Conservation (phyloP, 2,797 vertebrate species). For the Rhinella marina region DNA sequence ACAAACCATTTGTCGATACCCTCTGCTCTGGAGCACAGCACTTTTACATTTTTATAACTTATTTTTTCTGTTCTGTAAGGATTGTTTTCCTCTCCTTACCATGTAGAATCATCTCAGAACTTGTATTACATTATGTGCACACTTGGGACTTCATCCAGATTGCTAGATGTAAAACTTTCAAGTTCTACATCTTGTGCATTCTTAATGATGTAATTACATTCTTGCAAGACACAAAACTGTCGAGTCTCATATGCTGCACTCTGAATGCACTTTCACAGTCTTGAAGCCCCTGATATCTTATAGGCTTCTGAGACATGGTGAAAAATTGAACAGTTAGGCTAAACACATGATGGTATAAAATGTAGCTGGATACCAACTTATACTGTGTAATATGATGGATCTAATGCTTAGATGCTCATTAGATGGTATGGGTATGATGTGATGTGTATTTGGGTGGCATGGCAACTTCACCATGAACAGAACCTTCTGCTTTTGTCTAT, state of each 20-base stretch:
- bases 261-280: slow-evolving; percentile 12
- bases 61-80: neutral
- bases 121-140: slow-evolving; percentile 15
- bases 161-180: slow-evolving; percentile 27
- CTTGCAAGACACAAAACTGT: neutral
- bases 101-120: neutral
- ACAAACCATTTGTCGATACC: too few species aligned
- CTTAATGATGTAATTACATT: slow-evolving; percentile 17
- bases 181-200: slow-evolving; percentile 15
- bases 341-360: neutral
- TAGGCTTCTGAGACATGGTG: neutral
- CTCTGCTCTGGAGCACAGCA: too few species aligned
- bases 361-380: neutral
- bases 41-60: neutral
- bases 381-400: neutral
- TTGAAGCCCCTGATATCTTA: neutral
- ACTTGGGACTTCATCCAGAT: slow-evolving; percentile 26
- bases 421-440: neutral
- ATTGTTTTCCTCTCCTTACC: slow-evolving; percentile 13
- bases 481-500: too few species aligned
- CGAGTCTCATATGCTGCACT: neutral
- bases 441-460: neutral
- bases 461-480: too few species aligned
- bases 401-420: neutral
- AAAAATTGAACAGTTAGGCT: neutral